Evolutionary conservation across 2,113 vertebrate species (phyloP).

Genomic region (Penelope pileata): DNA sequence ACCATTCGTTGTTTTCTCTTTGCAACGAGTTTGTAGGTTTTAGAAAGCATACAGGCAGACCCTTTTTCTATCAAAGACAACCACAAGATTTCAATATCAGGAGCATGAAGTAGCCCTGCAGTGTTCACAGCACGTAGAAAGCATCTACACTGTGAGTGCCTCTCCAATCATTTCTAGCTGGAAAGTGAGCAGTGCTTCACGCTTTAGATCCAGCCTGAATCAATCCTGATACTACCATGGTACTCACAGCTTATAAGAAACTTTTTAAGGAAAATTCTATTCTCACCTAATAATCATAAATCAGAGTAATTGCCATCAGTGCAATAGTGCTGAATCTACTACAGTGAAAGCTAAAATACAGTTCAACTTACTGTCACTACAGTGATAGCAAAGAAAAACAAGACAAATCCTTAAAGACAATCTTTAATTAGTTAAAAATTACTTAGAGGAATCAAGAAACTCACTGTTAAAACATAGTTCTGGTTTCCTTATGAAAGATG

Average conservation of each 20-base stretch:
- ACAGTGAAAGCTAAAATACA: not conserved
- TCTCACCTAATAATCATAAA: not conserved
- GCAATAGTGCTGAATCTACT: not conserved
- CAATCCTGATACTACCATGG: fast-evolving
- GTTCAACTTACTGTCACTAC: not conserved
- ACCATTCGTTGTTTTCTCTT: not conserved
- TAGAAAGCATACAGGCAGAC: not conserved
- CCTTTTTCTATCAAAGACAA: not conserved
- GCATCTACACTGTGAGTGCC: not conserved
- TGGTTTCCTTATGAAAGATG: not conserved
- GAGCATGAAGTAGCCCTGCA: not conserved
- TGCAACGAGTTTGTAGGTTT: not conserved
- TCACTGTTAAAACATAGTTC: not conserved
- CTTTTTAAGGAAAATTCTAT: not conserved
- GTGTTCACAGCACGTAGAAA: not conserved
- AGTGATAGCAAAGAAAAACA: not conserved
- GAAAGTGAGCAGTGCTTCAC: not conserved
- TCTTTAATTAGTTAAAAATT: fast-evolving
- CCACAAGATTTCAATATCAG: not conserved
- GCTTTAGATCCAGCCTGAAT: not conserved
- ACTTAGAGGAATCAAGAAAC: not conserved
- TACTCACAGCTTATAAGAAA: not conserved
- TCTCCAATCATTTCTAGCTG: not conserved
- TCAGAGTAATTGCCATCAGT: not conserved
- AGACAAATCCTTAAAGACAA: not conserved